Base-by-base conservation (phyloP, 2,888 invertebrate species). In the Drosophila conformis region DNA sequence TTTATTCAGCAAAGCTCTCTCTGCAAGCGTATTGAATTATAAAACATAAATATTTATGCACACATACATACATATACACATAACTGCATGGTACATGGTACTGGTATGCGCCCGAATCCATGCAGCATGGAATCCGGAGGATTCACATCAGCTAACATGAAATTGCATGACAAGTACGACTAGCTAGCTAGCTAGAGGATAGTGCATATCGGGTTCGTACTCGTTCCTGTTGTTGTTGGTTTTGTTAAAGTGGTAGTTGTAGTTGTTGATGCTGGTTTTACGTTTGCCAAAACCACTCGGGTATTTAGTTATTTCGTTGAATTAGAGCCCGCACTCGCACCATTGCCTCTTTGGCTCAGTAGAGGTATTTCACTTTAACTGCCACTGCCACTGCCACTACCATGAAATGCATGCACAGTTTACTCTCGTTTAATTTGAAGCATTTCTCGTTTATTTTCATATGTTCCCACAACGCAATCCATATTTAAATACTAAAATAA, bases 241-340 rank as follows among this genome's bases (percentile, higher is more conserved):
- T 33, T 51, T 42, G 65, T 59, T 60, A 69, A 40, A 36, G 29
- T 42, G 36, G 35, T 38, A n/a, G 21, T 27, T 29, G 42, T 40
- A 35, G 35, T 33, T 38, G 49, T 59, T 51, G 59, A 53, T 56
- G 54, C 49, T 58, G 58, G 48, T 58, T 60, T 62, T 59, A 60
- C 57, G 54, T 58, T 76, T 64, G 64, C 60, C 69, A 72, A 72
- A 74, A 74, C 65, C 78, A 77, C 68, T 60, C 68, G 77, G 80
- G 86, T 76, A 86, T 86, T 83, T 83, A 88, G 87, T 74, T 88
- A 89, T 86, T 89, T 77, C 84, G 83, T 86, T 83, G 78, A 86
- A 75, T 88, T 86, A 74, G 78, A 73, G 71, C 71, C 78, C 65
- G 67, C 73, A 78, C 78, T 87, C 84, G 84, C 70, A 78, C 78